phyloP scores from a whole-genome alignment of 2,113 vertebrate species.

The Semnornis frantzii region DNA sequence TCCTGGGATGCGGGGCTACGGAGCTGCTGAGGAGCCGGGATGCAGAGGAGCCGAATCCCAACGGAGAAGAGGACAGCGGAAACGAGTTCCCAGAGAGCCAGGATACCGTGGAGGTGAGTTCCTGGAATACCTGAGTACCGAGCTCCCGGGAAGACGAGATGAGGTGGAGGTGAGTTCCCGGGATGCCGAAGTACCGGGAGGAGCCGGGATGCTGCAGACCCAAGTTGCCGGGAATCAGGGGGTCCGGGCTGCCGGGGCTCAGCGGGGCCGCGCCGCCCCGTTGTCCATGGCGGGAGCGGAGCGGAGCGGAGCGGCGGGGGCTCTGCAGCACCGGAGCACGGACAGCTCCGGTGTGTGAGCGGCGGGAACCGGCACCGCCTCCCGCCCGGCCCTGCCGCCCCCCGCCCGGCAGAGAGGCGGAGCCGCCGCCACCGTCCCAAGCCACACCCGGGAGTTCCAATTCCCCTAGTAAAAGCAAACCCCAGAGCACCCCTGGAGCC shows the following conservation, averaged over 20 bases:
- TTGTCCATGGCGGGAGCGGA: background rate
- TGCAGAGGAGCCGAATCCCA: background rate
- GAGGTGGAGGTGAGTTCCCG: accelerated
- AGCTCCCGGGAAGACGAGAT: background rate
- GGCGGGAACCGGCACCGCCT: background rate
- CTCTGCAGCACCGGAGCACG: conserved; percentile 24
- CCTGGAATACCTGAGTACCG: accelerated
- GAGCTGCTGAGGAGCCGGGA: background rate
- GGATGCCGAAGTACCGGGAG: background rate
- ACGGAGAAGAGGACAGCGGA: too few species aligned
- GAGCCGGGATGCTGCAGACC: background rate
- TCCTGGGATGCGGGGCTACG: background rate
- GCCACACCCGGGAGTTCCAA: background rate
- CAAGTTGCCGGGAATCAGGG: background rate
- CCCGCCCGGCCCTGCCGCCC: background rate
- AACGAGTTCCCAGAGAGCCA: background rate
- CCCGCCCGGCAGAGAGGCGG: background rate
- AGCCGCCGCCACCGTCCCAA: background rate
- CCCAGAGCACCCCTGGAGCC: background rate
- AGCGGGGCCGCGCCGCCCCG: background rate
- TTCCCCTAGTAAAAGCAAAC: background rate
- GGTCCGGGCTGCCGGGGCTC: background rate
- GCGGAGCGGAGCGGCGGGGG: conserved; percentile 1
- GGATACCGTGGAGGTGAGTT: accelerated
- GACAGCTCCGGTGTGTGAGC: background rate